Evolutionary conservation across 2,888 invertebrate species (phyloP).

Genomic region (Smittia aterrima): DNA sequence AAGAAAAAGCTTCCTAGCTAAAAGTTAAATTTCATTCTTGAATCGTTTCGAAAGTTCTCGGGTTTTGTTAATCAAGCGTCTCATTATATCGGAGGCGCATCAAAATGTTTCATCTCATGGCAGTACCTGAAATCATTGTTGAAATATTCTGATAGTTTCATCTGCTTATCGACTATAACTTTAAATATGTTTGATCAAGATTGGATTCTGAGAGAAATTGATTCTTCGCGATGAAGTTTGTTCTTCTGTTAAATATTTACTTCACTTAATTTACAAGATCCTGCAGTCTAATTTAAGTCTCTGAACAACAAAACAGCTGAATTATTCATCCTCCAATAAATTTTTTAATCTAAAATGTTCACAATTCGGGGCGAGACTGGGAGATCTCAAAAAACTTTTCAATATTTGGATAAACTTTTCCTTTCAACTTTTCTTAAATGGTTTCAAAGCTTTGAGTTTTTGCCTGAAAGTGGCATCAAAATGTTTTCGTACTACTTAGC

Average conservation of each 20-base stretch:
- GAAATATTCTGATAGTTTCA: conserved; percentile 1
- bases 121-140: conserved; percentile 28
- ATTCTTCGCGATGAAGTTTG: neutral
- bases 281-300: neutral
- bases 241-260: neutral
- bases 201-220: neutral
- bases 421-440: neutral
- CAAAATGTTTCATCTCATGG: neutral
- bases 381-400: conserved; percentile 13
- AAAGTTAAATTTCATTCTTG: neutral
- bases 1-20: conserved; percentile 8
- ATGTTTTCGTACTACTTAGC: neutral
- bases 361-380: conserved; percentile 13
- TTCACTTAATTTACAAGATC: neutral
- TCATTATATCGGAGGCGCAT: too few species aligned
- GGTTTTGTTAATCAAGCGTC: neutral
- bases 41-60: neutral
- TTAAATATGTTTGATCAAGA: conserved; percentile 17
- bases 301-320: neutral
- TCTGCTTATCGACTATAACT: conserved; percentile 15
- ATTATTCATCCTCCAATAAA: neutral
- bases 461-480: conserved; percentile 2
- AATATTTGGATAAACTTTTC: neutral
- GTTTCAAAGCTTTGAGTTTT: conserved; percentile 4
- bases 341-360: conserved; percentile 12